phyloP scores from a whole-genome alignment of 1,140 invertebrate species.

The Drosophila bocki region DNA sequence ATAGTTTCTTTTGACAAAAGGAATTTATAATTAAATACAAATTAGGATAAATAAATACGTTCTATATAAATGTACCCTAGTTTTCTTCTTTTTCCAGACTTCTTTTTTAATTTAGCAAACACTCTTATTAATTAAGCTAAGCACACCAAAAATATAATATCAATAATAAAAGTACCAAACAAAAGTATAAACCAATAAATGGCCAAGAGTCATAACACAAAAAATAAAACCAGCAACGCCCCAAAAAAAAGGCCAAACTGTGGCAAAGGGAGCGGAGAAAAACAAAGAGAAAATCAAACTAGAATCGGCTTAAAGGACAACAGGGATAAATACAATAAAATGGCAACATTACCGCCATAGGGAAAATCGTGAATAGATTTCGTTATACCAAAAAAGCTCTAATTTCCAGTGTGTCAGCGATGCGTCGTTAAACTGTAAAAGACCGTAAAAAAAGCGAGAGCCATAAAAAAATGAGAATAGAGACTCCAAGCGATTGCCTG shows the following conservation, averaged over 20 bases:
- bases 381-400: conserved; percentile 8
- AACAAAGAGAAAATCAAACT: conserved; percentile 38
- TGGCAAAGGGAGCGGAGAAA: conserved; percentile 7
- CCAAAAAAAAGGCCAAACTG: no score
- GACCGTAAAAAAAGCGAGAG: conserved; percentile 69
- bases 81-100: conserved; percentile 56
- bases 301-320: conserved; percentile 48
- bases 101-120: conserved; percentile 38
- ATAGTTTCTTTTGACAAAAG: neutral
- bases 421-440: conserved; percentile 82
- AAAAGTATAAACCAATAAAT: conserved; percentile 53
- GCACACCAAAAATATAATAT: conserved; percentile 16
- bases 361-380: conserved; percentile 75
- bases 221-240: conserved; percentile 58
- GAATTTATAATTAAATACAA: neutral
- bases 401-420: conserved; percentile 61
- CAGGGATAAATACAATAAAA: conserved; percentile 69
- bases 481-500: conserved; percentile 19
- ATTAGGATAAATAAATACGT: neutral
- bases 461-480: conserved; percentile 68
- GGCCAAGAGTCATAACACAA: conserved; percentile 67
- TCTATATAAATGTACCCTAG: conserved; percentile 36
- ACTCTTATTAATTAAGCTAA: conserved; percentile 11
- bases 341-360: conserved; percentile 56
- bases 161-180: conserved; percentile 58